Evolutionary conservation across 2,888 invertebrate genomes (phyloP), one percentile per base, ranked within the genome.

Genomic region (Caenorhabditis parvicauda): DNA sequence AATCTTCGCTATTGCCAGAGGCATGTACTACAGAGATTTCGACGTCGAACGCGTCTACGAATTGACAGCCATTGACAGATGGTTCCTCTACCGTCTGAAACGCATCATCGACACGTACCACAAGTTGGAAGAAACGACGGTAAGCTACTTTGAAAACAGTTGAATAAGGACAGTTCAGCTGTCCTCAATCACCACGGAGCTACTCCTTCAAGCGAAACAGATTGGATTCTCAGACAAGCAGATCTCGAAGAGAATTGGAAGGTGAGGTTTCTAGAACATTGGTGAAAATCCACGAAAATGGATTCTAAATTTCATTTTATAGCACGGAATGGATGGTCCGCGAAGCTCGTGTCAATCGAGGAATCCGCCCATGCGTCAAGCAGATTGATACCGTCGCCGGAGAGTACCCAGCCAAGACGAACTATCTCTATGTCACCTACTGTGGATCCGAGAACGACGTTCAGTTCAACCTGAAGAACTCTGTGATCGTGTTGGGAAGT

Each of bases 341-440:
- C 29, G 74, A 79, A 37, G 61, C 73, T 3, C 71, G 83, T 14
- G 62, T 75, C 50, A 61, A 63, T n/a, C 64, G 64, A 45, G 72
- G 87, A 39, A 88, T 95, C 21, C 86, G 85, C 1, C 94, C 94
- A 0, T 89, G 86, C 81, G 91, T 96, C 0, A 96, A 96, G 83
- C 92, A 94, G 85, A 96, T 99, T 67, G 96, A 98, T 83, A 98
- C 96, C 0, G 95, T 98, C 3, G 95, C 98, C 37, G 98, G 95
- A 0, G 98, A 99, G 83, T 99, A 95, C 94, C 98, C 98, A 0
- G 96, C 96, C 0, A 87, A 88, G 29, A 99, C 98, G 1, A 99
- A 99, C 83, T 99, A 99, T 81, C 86, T 99, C n/a, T 99, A 96
- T 81, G 82, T 95, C 27, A 98, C 98, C 0, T 99, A 98, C 82